Conservation (phyloP, 2,797 vertebrate species). For the Sebastes vulpes region DNA sequence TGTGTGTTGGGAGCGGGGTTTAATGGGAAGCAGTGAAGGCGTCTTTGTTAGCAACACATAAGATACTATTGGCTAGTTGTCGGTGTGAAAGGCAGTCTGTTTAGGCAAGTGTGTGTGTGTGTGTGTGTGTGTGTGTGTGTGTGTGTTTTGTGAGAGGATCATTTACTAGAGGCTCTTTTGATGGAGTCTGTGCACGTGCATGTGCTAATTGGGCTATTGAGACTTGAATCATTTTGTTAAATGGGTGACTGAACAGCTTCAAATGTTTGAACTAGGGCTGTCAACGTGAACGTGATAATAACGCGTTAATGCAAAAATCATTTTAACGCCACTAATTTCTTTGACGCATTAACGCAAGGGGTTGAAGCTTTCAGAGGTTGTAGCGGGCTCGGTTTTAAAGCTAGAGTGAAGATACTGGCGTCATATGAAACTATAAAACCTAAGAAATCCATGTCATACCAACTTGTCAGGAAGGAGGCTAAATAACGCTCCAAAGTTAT, state of each 20-base stretch:
- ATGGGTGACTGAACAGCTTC: not conserved
- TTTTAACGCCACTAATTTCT: no score
- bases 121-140: conserved; percentile 2
- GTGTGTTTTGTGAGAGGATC: conserved; percentile 44
- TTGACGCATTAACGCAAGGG: no score
- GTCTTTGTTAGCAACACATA: conserved; percentile 74
- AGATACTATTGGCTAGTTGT: conserved; percentile 62
- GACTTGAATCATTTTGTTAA: conserved; percentile 2
- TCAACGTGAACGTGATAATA: no score
- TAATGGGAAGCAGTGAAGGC: conserved; percentile 65
- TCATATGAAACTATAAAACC: no score
- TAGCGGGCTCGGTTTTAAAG: no score
- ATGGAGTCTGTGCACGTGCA: conserved; percentile 37
- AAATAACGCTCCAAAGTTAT: no score
- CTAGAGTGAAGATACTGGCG: no score
- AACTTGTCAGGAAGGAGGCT: no score
- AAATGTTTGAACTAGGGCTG: not conserved
- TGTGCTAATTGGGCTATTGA: conserved; percentile 1
- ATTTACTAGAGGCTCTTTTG: conserved; percentile 62
- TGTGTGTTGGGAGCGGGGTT: conserved; percentile 47
- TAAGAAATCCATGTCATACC: no score
- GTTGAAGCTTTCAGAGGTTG: no score
- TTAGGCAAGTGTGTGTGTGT: conserved; percentile 23
- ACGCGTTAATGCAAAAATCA: no score
- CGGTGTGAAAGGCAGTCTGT: conserved; percentile 70